These are phyloP conservation scores for Bilobella aurantiaca DNA, from an alignment of 1,140 invertebrate genomes.

Conservation along the genomic window DNA sequence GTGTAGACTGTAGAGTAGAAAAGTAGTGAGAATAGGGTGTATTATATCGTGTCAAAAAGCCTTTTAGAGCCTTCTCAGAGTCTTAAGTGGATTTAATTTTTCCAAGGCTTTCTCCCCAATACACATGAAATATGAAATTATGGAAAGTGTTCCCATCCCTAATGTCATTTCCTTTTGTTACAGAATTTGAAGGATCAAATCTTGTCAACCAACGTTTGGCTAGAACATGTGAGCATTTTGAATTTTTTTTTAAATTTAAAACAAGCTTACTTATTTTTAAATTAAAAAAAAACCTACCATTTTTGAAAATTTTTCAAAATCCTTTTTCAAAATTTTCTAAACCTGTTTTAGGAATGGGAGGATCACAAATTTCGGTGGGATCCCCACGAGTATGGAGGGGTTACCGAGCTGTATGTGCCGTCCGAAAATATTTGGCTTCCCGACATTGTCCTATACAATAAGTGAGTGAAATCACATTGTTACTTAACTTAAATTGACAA, in stretches of 20 bases:
- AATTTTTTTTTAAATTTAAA: slow-evolving; percentile 32
- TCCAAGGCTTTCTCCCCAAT: neutral
- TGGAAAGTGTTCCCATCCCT: neutral
- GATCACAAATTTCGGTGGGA: slow-evolving; percentile 97
- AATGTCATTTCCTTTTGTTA: slow-evolving; percentile 41
- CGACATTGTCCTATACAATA: slow-evolving; percentile 95
- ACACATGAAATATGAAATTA: slow-evolving; percentile 4
- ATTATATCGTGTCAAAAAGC: no score
- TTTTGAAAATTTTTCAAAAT: slow-evolving; percentile 6
- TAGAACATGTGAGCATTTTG: slow-evolving; percentile 83
- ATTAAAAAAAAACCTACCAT: neutral
- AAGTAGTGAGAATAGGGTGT: no score
- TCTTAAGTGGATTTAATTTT: neutral
- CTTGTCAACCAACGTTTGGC: slow-evolving; percentile 89
- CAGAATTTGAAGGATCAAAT: slow-evolving; percentile 95
- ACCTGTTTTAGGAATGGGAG: slow-evolving; percentile 67
- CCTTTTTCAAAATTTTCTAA: slow-evolving; percentile 5
- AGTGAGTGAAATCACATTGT: slow-evolving; percentile 43
- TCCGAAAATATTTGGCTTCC: slow-evolving; percentile 90
- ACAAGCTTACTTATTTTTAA: neutral
- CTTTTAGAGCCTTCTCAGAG: no score
- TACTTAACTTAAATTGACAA: neutral
- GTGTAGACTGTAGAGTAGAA: no score
- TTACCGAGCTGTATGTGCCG: slow-evolving; percentile 81
- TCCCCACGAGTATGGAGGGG: slow-evolving; percentile 85